Percentiles rank a stretch among this genome's conserved stretches.
phyloP scores from a whole-genome alignment of 2,113 vertebrate species.

The Tichodroma muraria region DNA sequence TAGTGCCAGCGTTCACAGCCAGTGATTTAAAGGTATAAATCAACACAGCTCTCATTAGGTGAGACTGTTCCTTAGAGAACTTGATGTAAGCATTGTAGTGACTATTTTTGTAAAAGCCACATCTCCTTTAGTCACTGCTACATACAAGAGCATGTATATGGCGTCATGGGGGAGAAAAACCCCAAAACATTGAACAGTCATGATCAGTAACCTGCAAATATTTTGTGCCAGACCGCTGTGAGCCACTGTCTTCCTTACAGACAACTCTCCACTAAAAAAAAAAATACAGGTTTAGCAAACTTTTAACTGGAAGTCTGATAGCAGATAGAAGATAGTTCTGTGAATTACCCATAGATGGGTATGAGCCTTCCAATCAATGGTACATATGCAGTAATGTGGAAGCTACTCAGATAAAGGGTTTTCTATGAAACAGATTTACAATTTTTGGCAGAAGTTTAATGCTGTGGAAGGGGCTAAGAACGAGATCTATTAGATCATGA shows the following conservation, averaged over 20 bases:
- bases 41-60: not conserved
- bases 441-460: not conserved
- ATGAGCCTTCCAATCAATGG: not conserved
- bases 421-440: not conserved
- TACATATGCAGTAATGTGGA: not conserved
- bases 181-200: not conserved
- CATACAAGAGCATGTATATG: not conserved
- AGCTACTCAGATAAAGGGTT: not conserved
- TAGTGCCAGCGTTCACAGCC: not conserved
- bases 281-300: not conserved
- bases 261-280: not conserved
- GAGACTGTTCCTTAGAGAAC: not conserved
- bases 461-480: not conserved
- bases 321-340: not conserved
- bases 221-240: not conserved
- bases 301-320: not conserved
- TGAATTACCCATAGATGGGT: not conserved
- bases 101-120: not conserved
- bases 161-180: not conserved
- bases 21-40: not conserved
- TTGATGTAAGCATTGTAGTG: not conserved
- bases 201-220: not conserved
- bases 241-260: not conserved
- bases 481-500: not conserved
- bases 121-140: not conserved